phyloP scores from a whole-genome alignment of 2,113 vertebrate genomes.

The Eptesicus fuscus region DNA sequence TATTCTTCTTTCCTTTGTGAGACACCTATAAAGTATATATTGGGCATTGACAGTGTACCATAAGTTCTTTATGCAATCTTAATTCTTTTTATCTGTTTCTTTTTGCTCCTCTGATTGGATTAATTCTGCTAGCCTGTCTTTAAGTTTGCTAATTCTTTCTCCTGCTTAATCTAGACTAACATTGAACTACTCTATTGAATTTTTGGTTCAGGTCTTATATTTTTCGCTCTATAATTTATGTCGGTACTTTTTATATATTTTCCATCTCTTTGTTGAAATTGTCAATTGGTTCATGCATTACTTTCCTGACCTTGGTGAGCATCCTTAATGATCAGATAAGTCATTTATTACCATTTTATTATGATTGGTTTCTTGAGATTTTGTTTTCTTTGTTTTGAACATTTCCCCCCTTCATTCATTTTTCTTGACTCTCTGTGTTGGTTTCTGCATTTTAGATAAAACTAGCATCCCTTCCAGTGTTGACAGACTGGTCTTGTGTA shows the following conservation, averaged over 20 bases:
- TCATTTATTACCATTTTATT: not conserved
- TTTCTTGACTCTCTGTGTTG: not conserved
- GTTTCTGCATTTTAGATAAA: not conserved
- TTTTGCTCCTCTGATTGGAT: not conserved
- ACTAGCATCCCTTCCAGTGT: not conserved
- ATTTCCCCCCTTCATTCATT: not conserved
- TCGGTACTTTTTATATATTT: not conserved
- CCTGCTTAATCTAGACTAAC: not conserved
- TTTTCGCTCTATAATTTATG: not conserved
- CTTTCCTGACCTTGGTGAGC: not conserved
- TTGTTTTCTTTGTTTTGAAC: not conserved
- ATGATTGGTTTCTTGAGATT: not conserved
- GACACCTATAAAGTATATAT: not conserved
- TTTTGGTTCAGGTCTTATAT: not conserved
- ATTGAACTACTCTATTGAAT: not conserved
- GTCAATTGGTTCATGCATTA: not conserved
- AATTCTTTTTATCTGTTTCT: not conserved
- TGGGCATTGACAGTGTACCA: not conserved
- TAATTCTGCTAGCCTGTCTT: not conserved
- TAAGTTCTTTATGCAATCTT: no score
- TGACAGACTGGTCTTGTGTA: not conserved
- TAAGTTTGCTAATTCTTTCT: not conserved
- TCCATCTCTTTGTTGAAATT: not conserved
- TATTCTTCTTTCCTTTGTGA: not conserved
- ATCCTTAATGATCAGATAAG: not conserved